Percentiles rank a stretch among this genome's conserved stretches.
phyloP scores from a whole-genome alignment of 1,140 invertebrate species.

The Drosophila setifemur region DNA sequence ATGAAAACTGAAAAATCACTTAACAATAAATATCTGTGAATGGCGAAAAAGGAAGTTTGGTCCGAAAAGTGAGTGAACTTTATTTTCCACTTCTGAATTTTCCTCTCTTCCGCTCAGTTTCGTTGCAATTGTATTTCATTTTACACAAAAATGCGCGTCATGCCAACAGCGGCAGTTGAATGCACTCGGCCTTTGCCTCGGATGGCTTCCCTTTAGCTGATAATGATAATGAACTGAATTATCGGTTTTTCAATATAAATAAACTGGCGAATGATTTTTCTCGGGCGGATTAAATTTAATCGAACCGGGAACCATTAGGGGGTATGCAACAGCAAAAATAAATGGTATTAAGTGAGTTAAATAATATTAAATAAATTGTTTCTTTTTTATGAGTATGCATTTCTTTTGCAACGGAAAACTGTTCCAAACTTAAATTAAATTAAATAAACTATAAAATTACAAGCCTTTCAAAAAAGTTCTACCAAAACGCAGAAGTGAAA shows the following conservation, averaged over 20 bases:
- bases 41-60: not conserved
- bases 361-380: too few species aligned
- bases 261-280: not conserved
- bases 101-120: not conserved
- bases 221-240: conserved; percentile 39
- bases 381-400: too few species aligned
- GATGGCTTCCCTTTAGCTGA: conserved; percentile 32
- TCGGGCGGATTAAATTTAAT: not conserved
- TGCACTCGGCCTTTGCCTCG: conserved; percentile 49
- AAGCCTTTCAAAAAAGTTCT: too few species aligned
- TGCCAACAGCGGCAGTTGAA: conserved; percentile 59
- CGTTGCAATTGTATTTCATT: not conserved
- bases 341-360: too few species aligned
- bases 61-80: not conserved
- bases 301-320: too few species aligned
- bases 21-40: not conserved
- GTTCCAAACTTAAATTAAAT: too few species aligned
- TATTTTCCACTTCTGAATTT: not conserved
- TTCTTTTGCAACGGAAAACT: too few species aligned
- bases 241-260: conserved; percentile 1
- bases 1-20: conserved; percentile 29
- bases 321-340: too few species aligned
- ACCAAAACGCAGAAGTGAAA: too few species aligned
- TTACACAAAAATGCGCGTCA: conserved; percentile 35
- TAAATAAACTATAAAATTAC: too few species aligned